Base-by-base conservation (phyloP, 92 coral and sea anemone species). In the Galaxea fascicularis region DNA sequence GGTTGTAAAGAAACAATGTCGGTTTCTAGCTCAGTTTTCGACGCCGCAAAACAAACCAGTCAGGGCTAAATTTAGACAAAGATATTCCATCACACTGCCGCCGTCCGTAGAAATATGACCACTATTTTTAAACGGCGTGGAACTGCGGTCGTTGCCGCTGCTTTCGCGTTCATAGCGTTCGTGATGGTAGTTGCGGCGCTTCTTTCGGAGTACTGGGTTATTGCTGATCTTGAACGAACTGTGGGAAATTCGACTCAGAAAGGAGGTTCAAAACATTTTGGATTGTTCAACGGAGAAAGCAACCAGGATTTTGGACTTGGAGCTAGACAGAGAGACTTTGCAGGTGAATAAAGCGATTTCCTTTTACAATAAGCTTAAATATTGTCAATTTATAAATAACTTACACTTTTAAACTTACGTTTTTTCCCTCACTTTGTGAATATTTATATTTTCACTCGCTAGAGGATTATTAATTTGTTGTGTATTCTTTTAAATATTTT, bases 111-210 rank as follows among this genome's bases (percentile, higher is more conserved):
- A 66, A 71, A 71, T n/a, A 80, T 68, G 74, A 85, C 93, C 89
- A 94, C 60, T 17, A 73, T 94, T 75, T 89, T 90, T 21, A 94
- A 94, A 68, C 95, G 98, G 10, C 85, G 84, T n/a, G 98, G 98
- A 35, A 65, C 86, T 1, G 98, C 91, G 15, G 74, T 94, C 44
- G 63, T 74, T 18, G 83, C 95, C 14, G 98, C 92, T 4, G 58
- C 83, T 25, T 73, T 94, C 51, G 78, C 93, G 78, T 91, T 94
- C 62, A 46, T 83, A 11, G 90, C 93, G 66, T 60, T 94, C 16
- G 81, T 83, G 58, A 88, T 94, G 93, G 65, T 94, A 6, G 87
- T 88, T 7, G 85, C 88, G 21, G 95, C 98, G 2, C 67, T 94
- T 30, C 86, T 78, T 52, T 86, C 98, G 0, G 85, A 92, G 39